phyloP scores from a whole-genome alignment of 2,888 invertebrate genomes.

The Malachius bipustulatus region DNA sequence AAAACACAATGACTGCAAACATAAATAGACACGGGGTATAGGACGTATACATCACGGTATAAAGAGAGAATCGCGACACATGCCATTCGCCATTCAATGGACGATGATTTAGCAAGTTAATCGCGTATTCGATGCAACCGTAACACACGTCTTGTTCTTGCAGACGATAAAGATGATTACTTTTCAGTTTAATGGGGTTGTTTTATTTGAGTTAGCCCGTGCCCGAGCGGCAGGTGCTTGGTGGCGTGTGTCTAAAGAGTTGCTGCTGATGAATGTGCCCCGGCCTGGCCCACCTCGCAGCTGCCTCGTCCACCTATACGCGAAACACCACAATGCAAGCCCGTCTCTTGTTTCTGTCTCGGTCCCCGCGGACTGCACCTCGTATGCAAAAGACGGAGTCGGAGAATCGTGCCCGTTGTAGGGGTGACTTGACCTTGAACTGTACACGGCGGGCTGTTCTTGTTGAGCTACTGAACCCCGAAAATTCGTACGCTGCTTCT shows the following conservation, averaged over 20 bases:
- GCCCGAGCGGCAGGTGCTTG: slow-evolving; percentile 37
- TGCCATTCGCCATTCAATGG: too few species aligned
- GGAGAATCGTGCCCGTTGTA: slow-evolving; percentile 20
- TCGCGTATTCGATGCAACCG: slow-evolving; percentile 7
- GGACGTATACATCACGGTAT: too few species aligned
- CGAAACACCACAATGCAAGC: slow-evolving; percentile 15
- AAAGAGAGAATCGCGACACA: too few species aligned
- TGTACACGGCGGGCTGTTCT: slow-evolving; percentile 21
- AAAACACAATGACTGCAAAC: too few species aligned
- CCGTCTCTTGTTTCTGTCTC: too few species aligned
- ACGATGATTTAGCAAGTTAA: too few species aligned
- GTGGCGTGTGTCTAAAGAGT: slow-evolving; percentile 41
- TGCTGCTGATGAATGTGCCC: slow-evolving; percentile 29
- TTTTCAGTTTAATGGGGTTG: slow-evolving; percentile 27
- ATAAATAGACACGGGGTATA: too few species aligned
- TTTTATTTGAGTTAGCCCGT: slow-evolving; percentile 29
- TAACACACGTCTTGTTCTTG: slow-evolving; percentile 13
- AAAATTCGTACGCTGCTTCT: too few species aligned
- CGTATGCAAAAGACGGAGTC: slow-evolving; percentile 3
- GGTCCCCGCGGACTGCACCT: too few species aligned
- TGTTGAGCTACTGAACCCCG: slow-evolving; percentile 13
- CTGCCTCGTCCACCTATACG: slow-evolving; percentile 23
- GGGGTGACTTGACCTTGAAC: slow-evolving; percentile 36
- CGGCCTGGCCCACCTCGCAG: slow-evolving; percentile 28
- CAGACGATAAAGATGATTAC: slow-evolving; percentile 19